These are phyloP conservation scores for Aphelocoma californica DNA, from an alignment of 2,797 vertebrate genomes.

Conservation along the genomic window DNA sequence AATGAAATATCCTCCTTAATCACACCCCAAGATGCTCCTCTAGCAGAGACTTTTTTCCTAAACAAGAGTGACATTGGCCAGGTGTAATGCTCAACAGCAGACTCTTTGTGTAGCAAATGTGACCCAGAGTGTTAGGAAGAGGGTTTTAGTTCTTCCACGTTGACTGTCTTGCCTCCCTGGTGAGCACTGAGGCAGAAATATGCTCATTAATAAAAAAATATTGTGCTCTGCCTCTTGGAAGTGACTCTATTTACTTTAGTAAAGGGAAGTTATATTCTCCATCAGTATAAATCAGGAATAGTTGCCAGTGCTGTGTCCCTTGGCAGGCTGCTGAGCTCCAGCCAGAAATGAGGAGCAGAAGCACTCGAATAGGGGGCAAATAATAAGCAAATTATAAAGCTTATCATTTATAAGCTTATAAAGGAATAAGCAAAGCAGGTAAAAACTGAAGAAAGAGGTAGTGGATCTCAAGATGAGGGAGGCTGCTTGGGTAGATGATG, in stretches of 20 bases:
- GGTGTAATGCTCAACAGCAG: background rate
- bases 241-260: slow-evolving; percentile 31
- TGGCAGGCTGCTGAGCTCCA: background rate
- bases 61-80: background rate
- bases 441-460: background rate
- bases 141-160: background rate
- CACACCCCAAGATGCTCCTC: background rate
- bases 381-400: background rate
- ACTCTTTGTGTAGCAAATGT: background rate
- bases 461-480: background rate
- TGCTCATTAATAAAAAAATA: slow-evolving; percentile 18
- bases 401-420: background rate
- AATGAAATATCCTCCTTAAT: slow-evolving; percentile 9
- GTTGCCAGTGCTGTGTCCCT: background rate
- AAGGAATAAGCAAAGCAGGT: background rate
- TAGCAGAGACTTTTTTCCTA: background rate
- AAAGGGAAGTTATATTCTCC: background rate
- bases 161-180: background rate
- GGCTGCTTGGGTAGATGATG: background rate
- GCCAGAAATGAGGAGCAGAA: background rate
- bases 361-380: background rate
- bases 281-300: background rate
- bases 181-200: background rate
- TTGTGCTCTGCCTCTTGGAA: background rate
- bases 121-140: background rate